Conservation (phyloP, 1,140 invertebrate species). For the Atopsyche davidsoni region DNA sequence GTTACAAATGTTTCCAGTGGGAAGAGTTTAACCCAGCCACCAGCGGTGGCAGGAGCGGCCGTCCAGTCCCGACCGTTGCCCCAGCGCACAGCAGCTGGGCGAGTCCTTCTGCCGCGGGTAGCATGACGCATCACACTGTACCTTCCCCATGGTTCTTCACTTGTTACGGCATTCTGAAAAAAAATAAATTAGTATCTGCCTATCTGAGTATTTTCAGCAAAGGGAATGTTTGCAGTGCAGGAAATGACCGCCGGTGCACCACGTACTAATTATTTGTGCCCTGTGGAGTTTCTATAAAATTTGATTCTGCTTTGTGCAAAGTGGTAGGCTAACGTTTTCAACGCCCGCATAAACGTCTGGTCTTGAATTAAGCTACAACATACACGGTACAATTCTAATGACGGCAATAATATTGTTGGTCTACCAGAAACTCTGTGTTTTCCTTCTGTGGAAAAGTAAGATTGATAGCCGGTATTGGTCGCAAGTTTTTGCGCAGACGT, state of each 20-base stretch:
- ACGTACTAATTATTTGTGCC: no score
- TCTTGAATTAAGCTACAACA: no score
- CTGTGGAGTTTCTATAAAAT: no score
- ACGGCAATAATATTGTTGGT: no score
- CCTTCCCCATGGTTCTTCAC: constrained; percentile 30
- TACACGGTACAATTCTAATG: no score
- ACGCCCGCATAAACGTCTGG: no score
- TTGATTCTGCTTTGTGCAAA: no score
- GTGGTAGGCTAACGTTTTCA: no score
- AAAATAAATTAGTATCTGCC: constrained; percentile 23
- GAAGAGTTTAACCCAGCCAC: constrained; percentile 58
- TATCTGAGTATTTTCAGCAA: constrained; percentile 18
- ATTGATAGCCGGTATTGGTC: constrained; percentile 33
- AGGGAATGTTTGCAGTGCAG: constrained; percentile 29
- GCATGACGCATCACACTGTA: constrained; percentile 30
- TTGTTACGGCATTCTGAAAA: constrained; percentile 25
- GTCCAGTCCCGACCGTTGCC: constrained; percentile 59
- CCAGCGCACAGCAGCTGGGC: constrained; percentile 38
- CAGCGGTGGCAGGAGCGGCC: constrained; percentile 47
- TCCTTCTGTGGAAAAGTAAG: constrained; percentile 35
- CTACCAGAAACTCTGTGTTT: no score
- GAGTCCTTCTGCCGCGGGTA: constrained; percentile 31
- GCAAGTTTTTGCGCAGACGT: constrained; percentile 30
- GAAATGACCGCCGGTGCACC: no score
- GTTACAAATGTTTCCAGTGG: constrained; percentile 34